These are phyloP conservation scores for Sciurus carolinensis DNA, from an alignment of 2,797 vertebrate genomes.

Conservation along the genomic window DNA sequence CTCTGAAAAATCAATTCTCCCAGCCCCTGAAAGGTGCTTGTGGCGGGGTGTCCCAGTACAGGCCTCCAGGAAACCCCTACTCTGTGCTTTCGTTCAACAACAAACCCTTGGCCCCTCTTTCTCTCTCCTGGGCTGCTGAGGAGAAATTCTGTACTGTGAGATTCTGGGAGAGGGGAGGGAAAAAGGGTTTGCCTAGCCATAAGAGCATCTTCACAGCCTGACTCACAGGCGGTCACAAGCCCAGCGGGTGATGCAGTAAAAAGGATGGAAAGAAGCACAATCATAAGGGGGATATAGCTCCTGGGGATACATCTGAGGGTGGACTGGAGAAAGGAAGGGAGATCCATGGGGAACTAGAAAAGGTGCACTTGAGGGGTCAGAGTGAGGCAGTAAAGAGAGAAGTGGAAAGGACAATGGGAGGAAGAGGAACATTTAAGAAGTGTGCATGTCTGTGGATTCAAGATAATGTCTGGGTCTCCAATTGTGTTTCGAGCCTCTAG, in stretches of 20 bases:
- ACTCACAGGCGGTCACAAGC: conserved; percentile 83
- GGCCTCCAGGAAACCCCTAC: background rate
- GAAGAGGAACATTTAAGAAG: conserved; percentile 18
- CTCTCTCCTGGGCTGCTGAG: background rate
- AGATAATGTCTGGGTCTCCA: conserved; percentile 42
- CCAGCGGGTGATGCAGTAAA: conserved; percentile 69
- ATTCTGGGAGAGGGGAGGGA: conserved; percentile 38
- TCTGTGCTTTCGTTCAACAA: conserved; percentile 2
- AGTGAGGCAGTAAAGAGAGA: conserved; percentile 2
- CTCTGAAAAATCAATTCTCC: conserved; percentile 46
- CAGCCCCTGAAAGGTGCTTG: background rate
- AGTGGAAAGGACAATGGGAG: background rate
- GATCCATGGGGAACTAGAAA: background rate
- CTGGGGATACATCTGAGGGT: conserved; percentile 17
- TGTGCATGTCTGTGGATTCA: conserved; percentile 30
- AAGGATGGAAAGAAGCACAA: conserved; percentile 10
- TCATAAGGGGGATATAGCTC: conserved; percentile 16
- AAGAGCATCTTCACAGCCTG: conserved; percentile 78
- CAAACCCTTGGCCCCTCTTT: background rate
- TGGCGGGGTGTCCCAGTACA: background rate
- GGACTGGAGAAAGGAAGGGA: background rate
- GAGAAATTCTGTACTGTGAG: background rate
- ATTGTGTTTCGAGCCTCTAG: conserved; percentile 22
- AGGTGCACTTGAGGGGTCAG: background rate
- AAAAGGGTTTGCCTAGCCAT: conserved; percentile 39